These are phyloP conservation scores for Gymnorhina tibicen DNA, from an alignment of 2,113 vertebrate genomes.

Conservation along the genomic window DNA sequence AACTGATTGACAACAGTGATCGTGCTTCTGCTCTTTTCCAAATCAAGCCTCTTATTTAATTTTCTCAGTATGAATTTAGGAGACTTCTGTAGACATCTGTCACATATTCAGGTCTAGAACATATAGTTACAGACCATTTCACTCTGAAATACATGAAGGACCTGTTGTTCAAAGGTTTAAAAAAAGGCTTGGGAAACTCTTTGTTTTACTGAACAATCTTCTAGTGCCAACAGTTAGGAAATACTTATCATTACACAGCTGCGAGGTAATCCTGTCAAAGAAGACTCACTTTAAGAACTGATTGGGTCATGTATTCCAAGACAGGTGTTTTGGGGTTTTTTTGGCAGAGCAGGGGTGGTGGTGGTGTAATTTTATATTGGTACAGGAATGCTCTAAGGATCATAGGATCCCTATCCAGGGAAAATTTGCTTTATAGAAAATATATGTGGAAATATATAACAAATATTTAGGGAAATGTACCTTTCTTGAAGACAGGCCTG, in stretches of 20 bases:
- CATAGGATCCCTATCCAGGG: background rate
- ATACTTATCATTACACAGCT: background rate
- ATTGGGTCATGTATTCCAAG: background rate
- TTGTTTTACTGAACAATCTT: background rate
- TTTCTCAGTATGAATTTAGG: background rate
- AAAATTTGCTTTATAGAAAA: background rate
- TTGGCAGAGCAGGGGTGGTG: background rate
- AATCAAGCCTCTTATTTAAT: background rate
- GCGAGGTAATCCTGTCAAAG: background rate
- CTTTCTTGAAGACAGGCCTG: background rate
- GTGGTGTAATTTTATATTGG: background rate
- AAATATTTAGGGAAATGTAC: background rate
- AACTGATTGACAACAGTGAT: background rate
- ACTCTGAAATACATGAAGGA: background rate
- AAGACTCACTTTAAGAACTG: background rate
- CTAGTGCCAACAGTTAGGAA: background rate
- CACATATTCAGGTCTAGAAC: background rate
- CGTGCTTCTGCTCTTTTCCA: background rate
- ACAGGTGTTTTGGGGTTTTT: background rate
- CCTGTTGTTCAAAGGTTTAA: background rate
- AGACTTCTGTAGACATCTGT: background rate
- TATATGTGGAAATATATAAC: background rate
- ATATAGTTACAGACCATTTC: background rate
- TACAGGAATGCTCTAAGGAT: background rate
- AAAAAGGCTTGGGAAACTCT: background rate